Base-by-base conservation (phyloP, 2,888 invertebrate species). In the Synanthedon myopaeformis region DNA sequence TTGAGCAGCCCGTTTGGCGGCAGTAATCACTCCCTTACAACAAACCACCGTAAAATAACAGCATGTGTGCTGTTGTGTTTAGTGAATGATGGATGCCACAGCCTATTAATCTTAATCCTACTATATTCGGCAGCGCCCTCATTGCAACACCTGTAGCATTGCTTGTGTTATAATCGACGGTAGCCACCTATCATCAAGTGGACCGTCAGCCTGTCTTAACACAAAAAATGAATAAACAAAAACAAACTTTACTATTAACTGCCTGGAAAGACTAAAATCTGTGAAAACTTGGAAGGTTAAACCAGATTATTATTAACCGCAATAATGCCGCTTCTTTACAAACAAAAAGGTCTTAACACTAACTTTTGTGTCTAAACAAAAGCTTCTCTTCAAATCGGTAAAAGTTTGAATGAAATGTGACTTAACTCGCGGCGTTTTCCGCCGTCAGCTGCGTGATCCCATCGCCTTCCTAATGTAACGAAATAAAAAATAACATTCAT, bases 401-500 rank as follows among this genome's bases (percentile, higher is more conserved):
- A 82, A 85, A 84, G 81, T 84, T 85, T 75, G 77, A 79, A 81
- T 78, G 75, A 79, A 83, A 59, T 59, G 80, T 81, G 82, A 82
- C 79, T 82, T 79, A 79, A 80, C 75, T 79, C 71, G 77, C 71
- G 71, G 72, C 76, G 71, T 71, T 79, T 79, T 66, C 67, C 68
- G 73, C 72, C 79, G 80, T 73, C 85, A 84, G 84, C 85, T 84
- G 85, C 69, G 76, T 76, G 79, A 72, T 84, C 80, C 78, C 84
- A 82, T 67, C 81, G 81, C 76, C 68, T 77, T 70, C 70, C 71
- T 76, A 76, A 81, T 79, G 80, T 74, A 70, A 74, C 66, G 64
- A 72, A 79, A 82, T 77, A 81, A 82, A 81, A 79, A 79, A 76
- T 72, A 73, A 74, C 74, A 77, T 75, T 76, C 73, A 73, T 74